Conservation (phyloP, 2,113 vertebrate species). For the Mungos mungo region DNA sequence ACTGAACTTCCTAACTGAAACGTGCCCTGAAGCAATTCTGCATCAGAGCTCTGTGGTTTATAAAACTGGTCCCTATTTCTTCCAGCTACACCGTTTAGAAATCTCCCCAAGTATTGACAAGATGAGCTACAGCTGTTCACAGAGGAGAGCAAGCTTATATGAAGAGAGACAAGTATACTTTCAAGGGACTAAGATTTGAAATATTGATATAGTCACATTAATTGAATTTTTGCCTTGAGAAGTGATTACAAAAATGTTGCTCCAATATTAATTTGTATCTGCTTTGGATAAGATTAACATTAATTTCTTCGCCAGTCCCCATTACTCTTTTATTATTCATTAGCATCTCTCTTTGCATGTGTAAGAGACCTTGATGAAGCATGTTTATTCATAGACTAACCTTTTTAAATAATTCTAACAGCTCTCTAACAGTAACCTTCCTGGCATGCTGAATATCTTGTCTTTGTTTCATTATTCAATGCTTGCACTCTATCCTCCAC, state of each 20-base stretch:
- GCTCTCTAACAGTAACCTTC: slow-evolving; percentile 95
- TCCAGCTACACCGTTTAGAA: slow-evolving; percentile 77
- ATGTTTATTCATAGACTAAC: slow-evolving; percentile 99
- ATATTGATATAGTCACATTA: slow-evolving; percentile 93
- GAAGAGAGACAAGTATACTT: slow-evolving; percentile 84
- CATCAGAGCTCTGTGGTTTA: slow-evolving; percentile 72
- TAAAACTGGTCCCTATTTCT: slow-evolving; percentile 71
- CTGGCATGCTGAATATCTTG: slow-evolving; percentile 94
- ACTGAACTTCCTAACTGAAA: slow-evolving; percentile 72
- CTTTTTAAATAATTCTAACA: slow-evolving; percentile 99
- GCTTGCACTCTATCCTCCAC: slow-evolving; percentile 90
- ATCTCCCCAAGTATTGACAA: slow-evolving; percentile 77
- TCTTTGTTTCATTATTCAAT: slow-evolving; percentile 98
- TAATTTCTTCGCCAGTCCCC: slow-evolving; percentile 90
- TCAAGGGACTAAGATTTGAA: slow-evolving; percentile 89
- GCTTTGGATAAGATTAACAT: slow-evolving; percentile 91
- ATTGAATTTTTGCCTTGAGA: slow-evolving; percentile 94
- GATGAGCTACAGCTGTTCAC: slow-evolving; percentile 75
- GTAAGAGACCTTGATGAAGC: slow-evolving; percentile 97
- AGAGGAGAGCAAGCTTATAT: slow-evolving; percentile 78
- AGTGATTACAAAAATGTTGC: slow-evolving; percentile 94
- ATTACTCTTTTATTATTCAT: slow-evolving; percentile 97
- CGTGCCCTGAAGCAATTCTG: slow-evolving; percentile 50
- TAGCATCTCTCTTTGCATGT: slow-evolving; percentile 92
- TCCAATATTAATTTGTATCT: slow-evolving; percentile 93